Evolutionary conservation across 1,140 invertebrate genomes (phyloP).

Genomic region (Melipona quadrifasciata): DNA sequence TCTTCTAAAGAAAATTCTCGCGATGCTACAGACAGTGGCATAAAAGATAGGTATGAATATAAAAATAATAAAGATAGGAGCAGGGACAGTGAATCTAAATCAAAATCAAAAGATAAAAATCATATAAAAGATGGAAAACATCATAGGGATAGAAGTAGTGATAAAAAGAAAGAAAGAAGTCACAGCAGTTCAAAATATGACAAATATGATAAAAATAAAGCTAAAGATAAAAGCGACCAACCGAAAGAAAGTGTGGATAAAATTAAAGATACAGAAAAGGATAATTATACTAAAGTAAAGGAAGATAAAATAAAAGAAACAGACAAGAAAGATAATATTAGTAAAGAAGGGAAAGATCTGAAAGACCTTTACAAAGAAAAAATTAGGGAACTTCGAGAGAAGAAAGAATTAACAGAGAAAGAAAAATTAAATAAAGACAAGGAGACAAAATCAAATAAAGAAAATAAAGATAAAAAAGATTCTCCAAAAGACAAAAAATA

Average conservation of each 20-base stretch:
- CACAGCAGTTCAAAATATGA: slow-evolving; percentile 71
- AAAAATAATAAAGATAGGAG: slow-evolving; percentile 70
- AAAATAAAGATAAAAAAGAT: slow-evolving; percentile 72
- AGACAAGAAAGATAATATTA: slow-evolving; percentile 68
- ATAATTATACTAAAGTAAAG: slow-evolving; percentile 59
- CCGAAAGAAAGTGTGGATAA: slow-evolving; percentile 61
- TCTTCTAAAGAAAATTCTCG: slow-evolving; percentile 75
- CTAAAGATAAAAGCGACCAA: slow-evolving; percentile 70
- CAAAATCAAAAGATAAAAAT: slow-evolving; percentile 52
- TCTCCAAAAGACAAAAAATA: slow-evolving; percentile 71
- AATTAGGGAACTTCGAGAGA: slow-evolving; percentile 78
- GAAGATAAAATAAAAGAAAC: slow-evolving; percentile 66
- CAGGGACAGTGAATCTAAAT: slow-evolving; percentile 67
- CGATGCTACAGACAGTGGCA: slow-evolving; percentile 67
- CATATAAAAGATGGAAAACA: slow-evolving; percentile 57
- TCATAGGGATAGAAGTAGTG: slow-evolving; percentile 68
- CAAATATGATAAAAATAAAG: slow-evolving; percentile 67
- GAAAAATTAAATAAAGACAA: slow-evolving; percentile 76
- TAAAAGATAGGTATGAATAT: slow-evolving; percentile 70
- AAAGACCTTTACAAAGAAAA: slow-evolving; percentile 81
- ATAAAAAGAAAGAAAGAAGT: slow-evolving; percentile 66
- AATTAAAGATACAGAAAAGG: slow-evolving; percentile 56
- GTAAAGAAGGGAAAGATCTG: slow-evolving; percentile 75
- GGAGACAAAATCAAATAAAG: slow-evolving; percentile 63
- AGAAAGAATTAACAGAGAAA: slow-evolving; percentile 80